Evolutionary conservation across 1,140 invertebrate genomes (phyloP).

Genomic region (Antheraea mylitta): DNA sequence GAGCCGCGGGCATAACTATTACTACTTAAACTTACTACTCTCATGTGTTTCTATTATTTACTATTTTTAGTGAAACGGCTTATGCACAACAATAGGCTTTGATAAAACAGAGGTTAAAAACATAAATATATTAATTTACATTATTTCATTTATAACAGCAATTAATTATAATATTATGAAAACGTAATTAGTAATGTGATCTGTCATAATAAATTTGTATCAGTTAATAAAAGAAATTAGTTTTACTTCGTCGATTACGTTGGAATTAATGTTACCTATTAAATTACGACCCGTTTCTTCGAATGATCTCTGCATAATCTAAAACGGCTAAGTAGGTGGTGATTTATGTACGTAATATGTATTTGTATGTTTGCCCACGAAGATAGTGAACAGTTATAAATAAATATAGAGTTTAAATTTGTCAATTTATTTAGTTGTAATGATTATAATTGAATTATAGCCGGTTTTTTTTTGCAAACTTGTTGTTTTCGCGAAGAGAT

Average conservation of each 20-base stretch:
- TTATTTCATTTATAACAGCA: no score
- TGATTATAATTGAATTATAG: no score
- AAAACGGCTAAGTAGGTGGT: background rate
- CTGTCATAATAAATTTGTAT: background rate
- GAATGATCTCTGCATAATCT: conserved; percentile 2
- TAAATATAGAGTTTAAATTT: background rate
- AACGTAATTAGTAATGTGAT: background rate
- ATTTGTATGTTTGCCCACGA: background rate
- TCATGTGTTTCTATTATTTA: no score
- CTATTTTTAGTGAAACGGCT: no score
- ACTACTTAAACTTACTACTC: no score
- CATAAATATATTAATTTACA: no score
- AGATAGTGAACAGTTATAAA: background rate
- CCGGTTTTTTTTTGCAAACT: no score
- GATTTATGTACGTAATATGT: background rate
- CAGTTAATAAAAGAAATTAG: background rate
- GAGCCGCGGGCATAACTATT: no score
- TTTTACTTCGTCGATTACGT: background rate
- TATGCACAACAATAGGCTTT: no score
- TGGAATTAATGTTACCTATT: background rate
- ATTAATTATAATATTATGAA: background rate
- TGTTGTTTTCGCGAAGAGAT: no score
- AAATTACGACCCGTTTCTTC: background rate
- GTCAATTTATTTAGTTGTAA: background rate
- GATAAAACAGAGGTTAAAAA: no score